Base-by-base conservation (phyloP, 2,113 vertebrate genomes). In the Oncorhynchus masou region DNA sequence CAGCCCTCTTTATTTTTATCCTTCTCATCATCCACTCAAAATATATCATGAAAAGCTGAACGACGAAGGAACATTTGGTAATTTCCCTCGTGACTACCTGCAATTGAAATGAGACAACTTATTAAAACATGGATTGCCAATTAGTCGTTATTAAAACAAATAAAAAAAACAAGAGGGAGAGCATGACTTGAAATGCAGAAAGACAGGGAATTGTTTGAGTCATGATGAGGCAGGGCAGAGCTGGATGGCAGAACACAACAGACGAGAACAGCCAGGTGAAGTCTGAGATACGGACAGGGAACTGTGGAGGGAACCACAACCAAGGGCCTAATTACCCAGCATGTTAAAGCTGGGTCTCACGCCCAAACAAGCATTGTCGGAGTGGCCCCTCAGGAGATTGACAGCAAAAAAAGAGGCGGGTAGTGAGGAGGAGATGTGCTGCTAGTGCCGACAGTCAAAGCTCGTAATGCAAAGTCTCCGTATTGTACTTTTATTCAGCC, bases 41-140 rank as follows among this genome's bases (percentile, higher is more conserved):
- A 29, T 64, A 29, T 54, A 6, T 57, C 25, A 68, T 51, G 64
- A 29, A 64, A 54, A 68, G 45, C 16, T 19, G 24, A 67, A 20
- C 19, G 16, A 74, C 29, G 16, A 74, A 74, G 24, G 54, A 71
- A 20, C 71, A 60, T 31, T 48, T 13, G 13, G 49, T 67, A 34
- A 75, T 80, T 78, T 81, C 74, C 59, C 57, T 49, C 60, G 27
- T 24, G 73, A 67, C 69, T 67, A 65, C 48, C 25, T 67, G 16
- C 34, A 31, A 70, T 20, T 62, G 39, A 8, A 69, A 66, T n/a
- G 49, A 13, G 65, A 71, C 57, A 72, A 81, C 62, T 76, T 68
- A 78, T 84, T 83, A 83, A 87, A 84, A 84, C 83, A 80, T 79
- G 74, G 85, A 81, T 74, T 73, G 29, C 45, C 67, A 80, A 82